A percentile compares a stretch with the other conserved stretches of the same genome.
These are phyloP conservation scores for Paralvinella palmiformis DNA, from an alignment of 1,140 invertebrate genomes.

Conservation along the genomic window DNA sequence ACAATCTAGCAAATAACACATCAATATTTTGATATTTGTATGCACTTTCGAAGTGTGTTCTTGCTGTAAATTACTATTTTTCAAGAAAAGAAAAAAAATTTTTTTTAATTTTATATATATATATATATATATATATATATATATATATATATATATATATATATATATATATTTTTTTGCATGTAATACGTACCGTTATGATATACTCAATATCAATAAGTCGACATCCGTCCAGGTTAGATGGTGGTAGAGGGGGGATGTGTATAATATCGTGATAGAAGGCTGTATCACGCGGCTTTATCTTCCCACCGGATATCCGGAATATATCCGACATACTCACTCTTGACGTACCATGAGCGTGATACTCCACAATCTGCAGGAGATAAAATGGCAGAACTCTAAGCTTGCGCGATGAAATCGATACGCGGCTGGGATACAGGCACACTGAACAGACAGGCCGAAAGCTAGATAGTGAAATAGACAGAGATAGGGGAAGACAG, in stretches of 20 bases:
- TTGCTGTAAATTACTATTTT: not conserved
- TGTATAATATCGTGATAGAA: constrained; percentile 78
- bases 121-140: no score
- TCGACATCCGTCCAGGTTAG: constrained; percentile 89
- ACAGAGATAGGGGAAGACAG: no score
- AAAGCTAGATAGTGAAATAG: no score
- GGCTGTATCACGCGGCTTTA: constrained; percentile 71
- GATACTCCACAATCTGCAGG: constrained; percentile 10
- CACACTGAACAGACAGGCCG: no score
- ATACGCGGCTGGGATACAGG: no score
- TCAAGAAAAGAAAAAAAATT: not conserved
- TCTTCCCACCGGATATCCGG: constrained; percentile 63
- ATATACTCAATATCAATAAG: constrained; percentile 92
- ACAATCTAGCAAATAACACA: not conserved
- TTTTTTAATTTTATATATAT: not conserved
- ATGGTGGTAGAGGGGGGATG: constrained; percentile 89
- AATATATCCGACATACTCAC: constrained; percentile 20
- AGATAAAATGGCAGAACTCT: not conserved
- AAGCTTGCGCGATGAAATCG: no score
- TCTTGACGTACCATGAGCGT: constrained; percentile 8
- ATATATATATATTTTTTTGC: no score
- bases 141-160: no score
- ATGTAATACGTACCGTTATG: constrained; percentile 72
- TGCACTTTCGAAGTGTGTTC: not conserved
- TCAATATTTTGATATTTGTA: not conserved